Conservation (phyloP, 2,888 invertebrate species). For the Leucoma salicis region DNA sequence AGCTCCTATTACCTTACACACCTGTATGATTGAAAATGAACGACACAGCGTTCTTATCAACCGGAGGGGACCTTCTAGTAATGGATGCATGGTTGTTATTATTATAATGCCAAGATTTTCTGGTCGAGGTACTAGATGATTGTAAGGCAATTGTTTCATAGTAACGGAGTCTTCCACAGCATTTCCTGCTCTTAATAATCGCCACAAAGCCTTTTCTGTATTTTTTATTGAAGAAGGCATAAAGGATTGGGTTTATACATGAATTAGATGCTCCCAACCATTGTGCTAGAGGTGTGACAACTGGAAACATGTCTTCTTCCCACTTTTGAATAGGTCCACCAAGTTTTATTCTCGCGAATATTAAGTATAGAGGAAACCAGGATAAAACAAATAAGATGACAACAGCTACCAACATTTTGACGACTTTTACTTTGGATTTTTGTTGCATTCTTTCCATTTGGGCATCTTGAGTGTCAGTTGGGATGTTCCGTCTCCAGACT, state of each 20-base stretch:
- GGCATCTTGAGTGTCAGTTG: conserved; percentile 94
- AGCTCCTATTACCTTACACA: conserved; percentile 71
- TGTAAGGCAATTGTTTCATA: conserved; percentile 93
- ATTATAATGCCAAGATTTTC: conserved; percentile 93
- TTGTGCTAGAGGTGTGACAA: conserved; percentile 93
- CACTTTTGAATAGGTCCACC: conserved; percentile 88
- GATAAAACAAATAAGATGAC: conserved; percentile 96
- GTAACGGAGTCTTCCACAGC: conserved; percentile 92
- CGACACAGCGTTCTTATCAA: conserved; percentile 75
- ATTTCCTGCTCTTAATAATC: conserved; percentile 91
- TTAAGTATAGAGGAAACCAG: conserved; percentile 95
- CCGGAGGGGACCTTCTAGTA: conserved; percentile 78
- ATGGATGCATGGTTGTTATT: conserved; percentile 84
- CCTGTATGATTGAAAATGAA: conserved; percentile 88
- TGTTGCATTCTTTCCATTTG: conserved; percentile 96
- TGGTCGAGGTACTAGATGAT: conserved; percentile 92
- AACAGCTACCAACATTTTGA: conserved; percentile 96
- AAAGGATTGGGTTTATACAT: conserved; percentile 96
- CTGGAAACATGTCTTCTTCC: conserved; percentile 90
- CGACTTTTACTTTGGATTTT: conserved; percentile 96
- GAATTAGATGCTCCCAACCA: conserved; percentile 97
- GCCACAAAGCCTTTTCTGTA: conserved; percentile 95
- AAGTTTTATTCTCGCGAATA: conserved; percentile 93
- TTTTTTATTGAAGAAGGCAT: conserved; percentile 97
- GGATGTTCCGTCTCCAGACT: conserved; percentile 93